Percentiles rank a stretch among this genome's conserved stretches.
Evolutionary conservation across 2,113 vertebrate genomes (phyloP).

Genomic region (Plestiodon gilberti): DNA sequence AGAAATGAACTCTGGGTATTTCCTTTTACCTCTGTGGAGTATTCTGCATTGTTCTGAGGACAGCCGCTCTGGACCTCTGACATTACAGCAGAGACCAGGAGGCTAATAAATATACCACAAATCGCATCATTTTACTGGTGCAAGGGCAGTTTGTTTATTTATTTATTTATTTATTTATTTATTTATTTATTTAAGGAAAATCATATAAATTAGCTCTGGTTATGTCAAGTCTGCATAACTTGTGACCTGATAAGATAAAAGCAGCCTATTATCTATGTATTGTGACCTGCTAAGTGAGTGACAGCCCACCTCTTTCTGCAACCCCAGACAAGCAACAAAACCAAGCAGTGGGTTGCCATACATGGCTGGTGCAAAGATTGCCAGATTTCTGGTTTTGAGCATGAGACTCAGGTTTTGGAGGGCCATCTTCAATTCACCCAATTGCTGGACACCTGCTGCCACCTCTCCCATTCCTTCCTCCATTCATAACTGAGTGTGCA

Average conservation of each 20-base stretch:
- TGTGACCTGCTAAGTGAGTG: no score
- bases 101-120: not conserved
- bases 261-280: no score
- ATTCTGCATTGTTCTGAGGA: not conserved
- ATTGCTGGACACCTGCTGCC: no score
- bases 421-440: no score
- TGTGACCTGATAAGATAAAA: not conserved
- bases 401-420: no score
- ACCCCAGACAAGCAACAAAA: not conserved
- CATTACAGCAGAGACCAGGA: not conserved
- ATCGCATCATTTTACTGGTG: not conserved
- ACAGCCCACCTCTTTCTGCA: not conserved
- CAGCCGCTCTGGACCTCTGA: not conserved
- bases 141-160: not conserved
- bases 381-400: no score
- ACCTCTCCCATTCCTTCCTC: no score
- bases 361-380: not conserved
- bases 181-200: not conserved
- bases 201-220: not conserved
- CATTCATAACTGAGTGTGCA: no score
- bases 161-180: no score
- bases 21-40: not conserved
- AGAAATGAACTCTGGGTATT: not conserved
- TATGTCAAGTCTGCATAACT: not conserved
- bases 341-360: not conserved